phyloP scores from a whole-genome alignment of 1,140 invertebrate species.

The Drosophila cardini region DNA sequence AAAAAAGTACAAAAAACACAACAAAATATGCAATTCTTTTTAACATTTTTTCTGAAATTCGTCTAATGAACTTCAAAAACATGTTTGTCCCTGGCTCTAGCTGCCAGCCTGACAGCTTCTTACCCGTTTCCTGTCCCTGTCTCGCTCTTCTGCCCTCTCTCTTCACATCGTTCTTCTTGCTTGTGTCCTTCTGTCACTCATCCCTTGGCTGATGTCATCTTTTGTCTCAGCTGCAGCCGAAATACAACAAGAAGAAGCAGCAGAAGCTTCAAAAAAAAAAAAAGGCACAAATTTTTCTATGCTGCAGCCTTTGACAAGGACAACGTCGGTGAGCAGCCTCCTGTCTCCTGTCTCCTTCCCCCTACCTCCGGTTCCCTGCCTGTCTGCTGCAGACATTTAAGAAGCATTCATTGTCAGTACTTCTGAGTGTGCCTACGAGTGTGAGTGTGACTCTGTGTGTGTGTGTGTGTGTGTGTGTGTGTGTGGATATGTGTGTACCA shows the following conservation, averaged over 20 bases:
- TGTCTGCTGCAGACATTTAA: constrained; percentile 81
- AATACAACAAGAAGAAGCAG: constrained; percentile 49
- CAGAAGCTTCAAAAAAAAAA: constrained; percentile 29
- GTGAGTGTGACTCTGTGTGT: constrained; percentile 25
- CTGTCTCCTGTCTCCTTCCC: constrained; percentile 26
- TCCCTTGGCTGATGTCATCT: constrained; percentile 70
- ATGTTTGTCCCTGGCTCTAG: constrained; percentile 68
- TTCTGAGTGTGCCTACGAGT: constrained; percentile 38
- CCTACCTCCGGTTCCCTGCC: constrained; percentile 58
- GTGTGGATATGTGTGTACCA: constrained; percentile 14
- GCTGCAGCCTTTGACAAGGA: constrained; percentile 72
- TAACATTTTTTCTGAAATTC: constrained; percentile 62
- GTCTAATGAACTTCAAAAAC: constrained; percentile 84
- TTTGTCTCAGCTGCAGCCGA: constrained; percentile 73
- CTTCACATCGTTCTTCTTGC: not conserved
- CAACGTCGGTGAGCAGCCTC: constrained; percentile 38
- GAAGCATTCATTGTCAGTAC: constrained; percentile 78
- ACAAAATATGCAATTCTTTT: constrained; percentile 36
- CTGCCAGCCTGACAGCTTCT: constrained; percentile 51
- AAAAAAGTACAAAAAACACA: constrained; percentile 63
- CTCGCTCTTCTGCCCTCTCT: not conserved
- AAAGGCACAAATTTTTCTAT: constrained; percentile 62
- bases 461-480: constrained; percentile 26
- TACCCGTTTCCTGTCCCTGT: not conserved
- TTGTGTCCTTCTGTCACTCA: constrained; percentile 30